Conservation (phyloP, 1,140 invertebrate genomes). For the Dreissena polymorpha region DNA sequence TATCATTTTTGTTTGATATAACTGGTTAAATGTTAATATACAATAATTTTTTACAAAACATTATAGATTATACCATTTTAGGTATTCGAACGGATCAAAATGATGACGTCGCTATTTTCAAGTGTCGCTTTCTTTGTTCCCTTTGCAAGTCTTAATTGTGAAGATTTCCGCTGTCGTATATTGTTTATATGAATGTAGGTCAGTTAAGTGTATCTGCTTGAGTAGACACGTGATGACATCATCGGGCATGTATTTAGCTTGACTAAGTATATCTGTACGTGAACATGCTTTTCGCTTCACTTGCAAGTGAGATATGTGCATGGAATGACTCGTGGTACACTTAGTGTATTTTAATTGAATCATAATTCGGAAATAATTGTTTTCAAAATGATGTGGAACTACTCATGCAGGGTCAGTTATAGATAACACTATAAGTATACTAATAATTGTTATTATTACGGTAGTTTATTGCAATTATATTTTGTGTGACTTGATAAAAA, state of each 20-base stretch:
- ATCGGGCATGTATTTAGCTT: constrained; percentile 52
- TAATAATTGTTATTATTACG: constrained; percentile 1
- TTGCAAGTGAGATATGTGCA: not conserved
- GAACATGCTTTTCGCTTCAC: constrained; percentile 33
- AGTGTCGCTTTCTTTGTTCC: not conserved
- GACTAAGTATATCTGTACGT: constrained; percentile 24
- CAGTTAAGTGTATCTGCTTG: constrained; percentile 54
- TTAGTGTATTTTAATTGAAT: not conserved
- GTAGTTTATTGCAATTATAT: not conserved
- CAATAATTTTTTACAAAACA: not conserved
- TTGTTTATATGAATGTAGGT: constrained; percentile 51
- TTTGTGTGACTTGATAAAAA: not conserved
- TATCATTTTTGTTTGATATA: not conserved
- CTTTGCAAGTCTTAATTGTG: not conserved
- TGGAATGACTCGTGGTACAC: not conserved
- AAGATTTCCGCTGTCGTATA: not conserved
- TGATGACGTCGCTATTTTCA: not conserved
- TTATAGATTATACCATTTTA: not conserved
- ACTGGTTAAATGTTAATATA: not conserved
- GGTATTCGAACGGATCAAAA: not conserved
- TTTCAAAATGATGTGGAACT: constrained; percentile 47
- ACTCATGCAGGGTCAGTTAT: constrained; percentile 50
- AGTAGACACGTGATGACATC: constrained; percentile 51
- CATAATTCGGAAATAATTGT: not conserved
- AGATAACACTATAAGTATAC: not conserved